phyloP scores from a whole-genome alignment of 2,797 vertebrate species.

The Ambastaia sidthimunki region DNA sequence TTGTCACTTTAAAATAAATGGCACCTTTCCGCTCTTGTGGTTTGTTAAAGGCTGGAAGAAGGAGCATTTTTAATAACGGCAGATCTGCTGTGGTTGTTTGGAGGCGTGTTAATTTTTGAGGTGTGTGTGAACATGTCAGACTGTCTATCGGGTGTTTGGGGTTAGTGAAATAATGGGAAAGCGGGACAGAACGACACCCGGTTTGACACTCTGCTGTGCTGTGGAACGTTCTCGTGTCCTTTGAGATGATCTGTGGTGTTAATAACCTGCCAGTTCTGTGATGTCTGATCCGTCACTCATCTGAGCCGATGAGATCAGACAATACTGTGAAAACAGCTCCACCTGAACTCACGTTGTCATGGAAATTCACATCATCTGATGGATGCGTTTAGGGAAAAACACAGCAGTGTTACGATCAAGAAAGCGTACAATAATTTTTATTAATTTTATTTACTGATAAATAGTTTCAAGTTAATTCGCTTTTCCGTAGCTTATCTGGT shows the following conservation, averaged over 20 bases:
- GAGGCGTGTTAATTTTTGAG: neutral
- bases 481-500: too few relatives aligned
- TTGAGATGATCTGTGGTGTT: neutral
- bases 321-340: neutral
- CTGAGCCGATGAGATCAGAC: conserved; percentile 4
- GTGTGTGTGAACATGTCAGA: neutral
- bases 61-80: conserved; percentile 2
- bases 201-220: neutral
- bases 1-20: conserved; percentile 2
- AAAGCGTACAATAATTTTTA: too few relatives aligned
- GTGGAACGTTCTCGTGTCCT: neutral
- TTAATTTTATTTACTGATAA: too few relatives aligned
- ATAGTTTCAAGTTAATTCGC: too few relatives aligned
- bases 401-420: too few relatives aligned
- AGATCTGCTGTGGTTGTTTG: neutral
- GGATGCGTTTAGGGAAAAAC: neutral
- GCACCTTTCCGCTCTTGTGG: neutral
- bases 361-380: neutral
- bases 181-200: neutral
- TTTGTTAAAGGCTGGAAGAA: neutral
- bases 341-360: neutral
- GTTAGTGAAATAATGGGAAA: conserved; percentile 5
- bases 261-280: conserved; percentile 5
- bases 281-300: conserved; percentile 6
- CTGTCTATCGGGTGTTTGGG: neutral